Conservation (phyloP, 2,113 vertebrate species). For the Pedionomus torquatus region DNA sequence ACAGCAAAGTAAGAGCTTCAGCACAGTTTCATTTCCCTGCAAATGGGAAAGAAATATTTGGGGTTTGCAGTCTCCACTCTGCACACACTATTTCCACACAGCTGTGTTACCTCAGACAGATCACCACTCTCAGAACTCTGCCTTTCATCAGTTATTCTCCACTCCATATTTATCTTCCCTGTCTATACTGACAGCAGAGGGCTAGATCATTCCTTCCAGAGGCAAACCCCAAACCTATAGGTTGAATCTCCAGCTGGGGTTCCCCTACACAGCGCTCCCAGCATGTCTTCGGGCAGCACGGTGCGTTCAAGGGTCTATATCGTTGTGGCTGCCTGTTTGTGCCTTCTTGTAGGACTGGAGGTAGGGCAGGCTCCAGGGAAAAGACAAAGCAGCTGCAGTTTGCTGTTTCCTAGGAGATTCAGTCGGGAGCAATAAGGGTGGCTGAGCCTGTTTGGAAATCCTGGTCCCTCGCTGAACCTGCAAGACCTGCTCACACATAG, state of each 20-base stretch:
- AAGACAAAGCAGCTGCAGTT: background rate
- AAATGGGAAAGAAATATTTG: background rate
- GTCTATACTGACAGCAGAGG: background rate
- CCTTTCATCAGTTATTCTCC: background rate
- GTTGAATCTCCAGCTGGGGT: background rate
- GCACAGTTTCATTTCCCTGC: background rate
- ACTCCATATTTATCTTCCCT: background rate
- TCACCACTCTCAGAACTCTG: constrained; percentile 11
- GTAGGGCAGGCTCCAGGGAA: background rate
- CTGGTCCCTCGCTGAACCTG: background rate
- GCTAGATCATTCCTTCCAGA: background rate
- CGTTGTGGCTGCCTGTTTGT: background rate
- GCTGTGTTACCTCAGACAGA: constrained; percentile 29
- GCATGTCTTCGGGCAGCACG: background rate
- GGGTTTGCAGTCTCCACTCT: constrained; percentile 26
- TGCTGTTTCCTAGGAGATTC: constrained; percentile 60
- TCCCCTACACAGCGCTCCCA: background rate
- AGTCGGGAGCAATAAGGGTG: background rate
- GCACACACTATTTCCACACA: constrained; percentile 7
- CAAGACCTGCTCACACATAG: background rate
- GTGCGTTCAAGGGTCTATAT: rapidly evolving
- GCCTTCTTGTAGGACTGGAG: background rate
- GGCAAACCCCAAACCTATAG: background rate
- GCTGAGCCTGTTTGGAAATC: background rate
- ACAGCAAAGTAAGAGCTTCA: background rate